A percentile compares a stretch with the other conserved stretches of the same genome.
phyloP scores from a whole-genome alignment of 2,888 invertebrate genomes.

The Chrysopilus asiliformis region DNA sequence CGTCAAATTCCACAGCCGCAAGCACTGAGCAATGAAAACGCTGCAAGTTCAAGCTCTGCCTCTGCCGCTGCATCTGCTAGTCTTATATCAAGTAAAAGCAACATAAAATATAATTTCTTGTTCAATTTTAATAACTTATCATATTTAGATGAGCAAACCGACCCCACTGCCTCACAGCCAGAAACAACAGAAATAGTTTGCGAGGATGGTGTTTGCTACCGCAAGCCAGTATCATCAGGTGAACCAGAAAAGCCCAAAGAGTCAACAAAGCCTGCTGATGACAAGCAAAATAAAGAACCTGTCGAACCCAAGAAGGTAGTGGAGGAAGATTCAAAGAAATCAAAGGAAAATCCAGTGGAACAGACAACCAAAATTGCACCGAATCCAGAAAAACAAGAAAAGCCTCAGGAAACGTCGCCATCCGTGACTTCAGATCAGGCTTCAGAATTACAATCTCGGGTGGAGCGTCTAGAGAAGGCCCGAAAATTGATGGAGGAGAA shows the following conservation, averaged over 20 bases:
- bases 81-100: constrained; percentile 11
- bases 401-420: constrained; percentile 22
- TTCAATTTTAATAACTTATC: too few relatives aligned
- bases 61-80: constrained; percentile 4
- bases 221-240: constrained; percentile 16
- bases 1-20: neutral
- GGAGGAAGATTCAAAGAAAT: too few relatives aligned
- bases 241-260: constrained; percentile 1
- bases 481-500: constrained; percentile 54
- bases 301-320: constrained; percentile 17
- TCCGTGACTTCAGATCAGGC: neutral
- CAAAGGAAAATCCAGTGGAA: too few relatives aligned
- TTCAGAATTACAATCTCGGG: too few relatives aligned
- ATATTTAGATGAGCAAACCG: constrained; percentile 5
- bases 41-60: neutral
- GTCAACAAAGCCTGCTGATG: constrained; percentile 5
- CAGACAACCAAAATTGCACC: constrained; percentile 26
- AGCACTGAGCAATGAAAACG: neutral
- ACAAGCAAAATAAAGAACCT: too few relatives aligned
- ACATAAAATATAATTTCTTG: too few relatives aligned
- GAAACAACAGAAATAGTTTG: constrained; percentile 36
- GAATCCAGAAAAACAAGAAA: constrained; percentile 28
- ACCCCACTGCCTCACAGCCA: constrained; percentile 7
- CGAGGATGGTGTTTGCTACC: constrained; percentile 40
- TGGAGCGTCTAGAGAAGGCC: constrained; percentile 48